Conservation (phyloP, 2,797 vertebrate species). For the Kryptopterus vitreolus region DNA sequence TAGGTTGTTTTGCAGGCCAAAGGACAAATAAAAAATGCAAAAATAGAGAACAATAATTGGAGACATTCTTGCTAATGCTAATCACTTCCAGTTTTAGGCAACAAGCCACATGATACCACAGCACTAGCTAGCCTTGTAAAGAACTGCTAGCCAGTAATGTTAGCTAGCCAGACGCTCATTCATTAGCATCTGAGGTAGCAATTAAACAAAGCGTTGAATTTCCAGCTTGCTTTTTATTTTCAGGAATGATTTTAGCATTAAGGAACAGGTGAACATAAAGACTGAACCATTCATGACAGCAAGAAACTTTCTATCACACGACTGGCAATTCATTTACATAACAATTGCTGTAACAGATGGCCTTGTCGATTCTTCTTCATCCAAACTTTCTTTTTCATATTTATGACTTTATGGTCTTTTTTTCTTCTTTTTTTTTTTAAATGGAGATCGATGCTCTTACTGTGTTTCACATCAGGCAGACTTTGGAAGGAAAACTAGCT, state of each 20-base stretch:
- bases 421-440: too few species aligned
- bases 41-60: not conserved
- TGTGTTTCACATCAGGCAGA: constrained; percentile 43
- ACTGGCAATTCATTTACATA: constrained; percentile 44
- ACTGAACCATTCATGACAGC: not conserved
- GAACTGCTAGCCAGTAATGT: not conserved
- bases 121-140: not conserved
- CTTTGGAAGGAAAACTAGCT: constrained; percentile 46
- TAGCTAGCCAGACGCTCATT: not conserved
- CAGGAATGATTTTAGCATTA: not conserved
- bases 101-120: not conserved
- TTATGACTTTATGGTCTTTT: constrained; percentile 36
- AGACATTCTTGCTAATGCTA: not conserved
- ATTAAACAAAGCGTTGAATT: not conserved
- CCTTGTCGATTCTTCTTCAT: constrained; percentile 28
- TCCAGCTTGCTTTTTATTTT: too few species aligned
- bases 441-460: constrained; percentile 46
- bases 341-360: constrained; percentile 36
- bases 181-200: not conserved
- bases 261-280: not conserved
- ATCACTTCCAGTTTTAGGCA: not conserved
- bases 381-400: constrained; percentile 33
- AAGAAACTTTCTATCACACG: constrained; percentile 12
- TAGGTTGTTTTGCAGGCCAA: not conserved
- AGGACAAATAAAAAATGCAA: not conserved